A percentile compares a stretch with the other conserved stretches of the same genome.
Conservation (phyloP, 2,888 invertebrate species). For the Pedicia rivosa region DNA sequence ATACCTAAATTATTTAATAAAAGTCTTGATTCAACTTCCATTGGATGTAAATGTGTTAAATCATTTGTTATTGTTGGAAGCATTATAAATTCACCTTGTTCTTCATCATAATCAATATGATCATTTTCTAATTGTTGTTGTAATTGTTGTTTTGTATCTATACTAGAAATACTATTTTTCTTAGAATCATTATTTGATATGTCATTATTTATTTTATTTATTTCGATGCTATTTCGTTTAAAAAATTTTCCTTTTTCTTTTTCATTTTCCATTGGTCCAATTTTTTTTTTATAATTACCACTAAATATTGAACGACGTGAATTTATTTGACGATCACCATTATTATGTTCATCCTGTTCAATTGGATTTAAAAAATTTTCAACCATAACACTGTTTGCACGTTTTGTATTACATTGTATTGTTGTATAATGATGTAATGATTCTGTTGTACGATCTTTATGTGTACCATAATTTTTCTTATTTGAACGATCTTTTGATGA, state of each 20-base stretch:
- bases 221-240: too few species aligned
- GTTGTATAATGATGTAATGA: neutral
- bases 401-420: slow-evolving; percentile 27
- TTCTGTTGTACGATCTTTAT: slow-evolving; percentile 18
- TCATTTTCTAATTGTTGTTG: slow-evolving; percentile 4
- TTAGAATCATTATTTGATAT: too few species aligned
- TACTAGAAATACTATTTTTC: neutral
- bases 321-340: neutral
- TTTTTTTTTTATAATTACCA: slow-evolving; percentile 28
- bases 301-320: slow-evolving; percentile 22
- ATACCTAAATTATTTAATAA: slow-evolving; percentile 42
- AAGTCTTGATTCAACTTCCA: slow-evolving; percentile 36
- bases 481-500: neutral
- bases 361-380: slow-evolving; percentile 29
- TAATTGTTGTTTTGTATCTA: slow-evolving; percentile 5
- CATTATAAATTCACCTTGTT: slow-evolving; percentile 31
- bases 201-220: too few species aligned
- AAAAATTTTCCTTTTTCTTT: too few species aligned
- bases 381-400: slow-evolving; percentile 25
- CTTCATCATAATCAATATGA: slow-evolving; percentile 28
- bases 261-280: slow-evolving; percentile 27
- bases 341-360: slow-evolving; percentile 13
- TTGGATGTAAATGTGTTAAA: slow-evolving; percentile 22
- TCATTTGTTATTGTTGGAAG: slow-evolving; percentile 29
- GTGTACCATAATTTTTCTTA: neutral